A percentile compares a stretch with the other conserved stretches of the same genome.
Conservation (phyloP, 2,888 invertebrate species). For the Tineola bisselliella region DNA sequence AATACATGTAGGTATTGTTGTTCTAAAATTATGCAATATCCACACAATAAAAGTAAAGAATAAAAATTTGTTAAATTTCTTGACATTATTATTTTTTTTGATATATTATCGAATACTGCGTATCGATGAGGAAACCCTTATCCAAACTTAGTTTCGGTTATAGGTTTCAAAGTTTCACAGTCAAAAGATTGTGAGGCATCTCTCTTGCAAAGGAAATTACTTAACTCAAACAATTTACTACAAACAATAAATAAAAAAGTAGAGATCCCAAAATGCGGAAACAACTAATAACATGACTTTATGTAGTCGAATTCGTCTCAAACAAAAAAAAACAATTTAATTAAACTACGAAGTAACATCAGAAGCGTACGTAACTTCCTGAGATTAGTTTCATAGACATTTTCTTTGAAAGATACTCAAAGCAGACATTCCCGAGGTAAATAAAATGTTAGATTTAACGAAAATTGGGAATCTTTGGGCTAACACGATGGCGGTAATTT, state of each 20-base stretch:
- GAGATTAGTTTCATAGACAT: conserved; percentile 43
- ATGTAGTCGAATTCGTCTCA: conserved; percentile 12
- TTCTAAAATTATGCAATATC: too few species aligned
- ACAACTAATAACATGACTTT: not conserved
- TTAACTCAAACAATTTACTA: not conserved
- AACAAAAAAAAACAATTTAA: conserved; percentile 25
- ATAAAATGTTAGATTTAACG: conserved; percentile 41
- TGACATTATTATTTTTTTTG: too few species aligned
- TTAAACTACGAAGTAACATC: conserved; percentile 33
- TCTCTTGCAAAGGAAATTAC: not conserved
- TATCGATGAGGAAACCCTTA: not conserved
- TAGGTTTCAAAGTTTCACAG: not conserved
- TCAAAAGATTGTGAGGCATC: not conserved
- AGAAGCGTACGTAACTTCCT: conserved; percentile 25
- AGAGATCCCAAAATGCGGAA: not conserved
- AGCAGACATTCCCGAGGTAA: conserved; percentile 53
- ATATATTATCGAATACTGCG: too few species aligned
- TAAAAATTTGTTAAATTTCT: too few species aligned
- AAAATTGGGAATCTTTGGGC: conserved; percentile 27
- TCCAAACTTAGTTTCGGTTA: not conserved
- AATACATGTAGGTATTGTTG: too few species aligned
- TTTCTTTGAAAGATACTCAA: conserved; percentile 34
- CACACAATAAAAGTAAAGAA: too few species aligned
- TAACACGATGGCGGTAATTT: conserved; percentile 30
- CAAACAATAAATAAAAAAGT: not conserved